A percentile compares a stretch with the other conserved stretches of the same genome.
phyloP scores from a whole-genome alignment of 2,113 vertebrate genomes.

The Choloepus hoffmanni region DNA sequence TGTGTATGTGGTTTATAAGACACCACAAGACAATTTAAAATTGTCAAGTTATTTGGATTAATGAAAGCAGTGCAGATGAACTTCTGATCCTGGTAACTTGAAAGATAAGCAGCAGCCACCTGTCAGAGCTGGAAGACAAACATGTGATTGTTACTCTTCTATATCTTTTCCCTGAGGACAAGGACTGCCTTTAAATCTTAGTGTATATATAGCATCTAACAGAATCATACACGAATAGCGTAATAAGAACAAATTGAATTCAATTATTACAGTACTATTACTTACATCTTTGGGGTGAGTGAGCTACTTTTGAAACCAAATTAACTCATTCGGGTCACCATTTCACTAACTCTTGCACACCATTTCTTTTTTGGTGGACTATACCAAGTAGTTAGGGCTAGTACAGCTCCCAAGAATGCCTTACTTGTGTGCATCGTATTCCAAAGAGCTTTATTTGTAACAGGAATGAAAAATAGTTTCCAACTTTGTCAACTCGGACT shows the following conservation, averaged over 20 bases:
- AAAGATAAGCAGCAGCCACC: not conserved
- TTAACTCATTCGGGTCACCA: not conserved
- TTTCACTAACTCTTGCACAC: not conserved
- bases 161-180: not conserved
- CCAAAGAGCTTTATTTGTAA: not conserved
- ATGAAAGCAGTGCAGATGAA: not conserved
- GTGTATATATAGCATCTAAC: too few species aligned
- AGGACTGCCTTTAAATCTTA: constrained; percentile 4
- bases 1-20: not conserved
- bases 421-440: not conserved
- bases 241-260: too few species aligned
- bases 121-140: not conserved
- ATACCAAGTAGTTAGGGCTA: not conserved
- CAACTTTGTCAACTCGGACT: not conserved
- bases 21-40: not conserved
- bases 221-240: too few species aligned
- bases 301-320: not conserved
- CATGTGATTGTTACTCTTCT: not conserved
- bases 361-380: not conserved
- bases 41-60: constrained; percentile 11
- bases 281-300: not conserved
- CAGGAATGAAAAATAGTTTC: not conserved
- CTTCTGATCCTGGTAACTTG: not conserved
- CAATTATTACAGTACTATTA: not conserved
- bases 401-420: not conserved